phyloP scores from a whole-genome alignment of 2,888 invertebrate genomes.

The Formica aserva region DNA sequence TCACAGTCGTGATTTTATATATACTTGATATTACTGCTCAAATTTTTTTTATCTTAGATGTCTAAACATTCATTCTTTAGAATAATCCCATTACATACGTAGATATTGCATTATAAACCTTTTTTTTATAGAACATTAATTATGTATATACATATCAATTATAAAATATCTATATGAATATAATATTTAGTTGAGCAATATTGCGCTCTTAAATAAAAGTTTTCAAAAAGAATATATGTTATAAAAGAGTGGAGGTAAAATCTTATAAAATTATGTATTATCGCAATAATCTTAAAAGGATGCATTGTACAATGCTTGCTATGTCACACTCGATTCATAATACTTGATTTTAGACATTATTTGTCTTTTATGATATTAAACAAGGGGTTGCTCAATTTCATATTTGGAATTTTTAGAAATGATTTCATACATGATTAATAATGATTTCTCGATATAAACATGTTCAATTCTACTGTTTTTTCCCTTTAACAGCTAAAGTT shows the following conservation, averaged over 20 bases:
- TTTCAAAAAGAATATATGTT: slow-evolving; percentile 53
- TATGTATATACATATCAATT: slow-evolving; percentile 54
- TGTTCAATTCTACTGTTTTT: background rate
- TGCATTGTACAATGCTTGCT: slow-evolving; percentile 54
- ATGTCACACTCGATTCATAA: slow-evolving; percentile 53
- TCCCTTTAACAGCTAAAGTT: background rate
- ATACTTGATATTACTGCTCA: slow-evolving; percentile 61
- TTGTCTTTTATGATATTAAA: slow-evolving; percentile 26
- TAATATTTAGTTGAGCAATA: slow-evolving; percentile 62
- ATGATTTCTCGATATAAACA: background rate
- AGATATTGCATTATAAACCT: slow-evolving; percentile 33
- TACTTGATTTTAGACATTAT: slow-evolving; percentile 63
- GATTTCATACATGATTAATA: background rate
- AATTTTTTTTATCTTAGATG: slow-evolving; percentile 47
- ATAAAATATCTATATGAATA: slow-evolving; percentile 63
- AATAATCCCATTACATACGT: slow-evolving; percentile 50
- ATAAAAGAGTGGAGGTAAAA: slow-evolving; percentile 58
- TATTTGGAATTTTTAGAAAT: background rate
- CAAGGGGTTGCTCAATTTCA: slow-evolving; percentile 21
- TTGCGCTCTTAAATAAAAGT: slow-evolving; percentile 58
- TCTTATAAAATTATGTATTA: slow-evolving; percentile 61
- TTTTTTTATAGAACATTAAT: slow-evolving; percentile 42
- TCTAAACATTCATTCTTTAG: slow-evolving; percentile 47
- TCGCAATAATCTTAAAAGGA: slow-evolving; percentile 53
- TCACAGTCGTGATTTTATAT: slow-evolving; percentile 73